phyloP scores from a whole-genome alignment of 2,888 invertebrate genomes.

The Galerucella pusilla region DNA sequence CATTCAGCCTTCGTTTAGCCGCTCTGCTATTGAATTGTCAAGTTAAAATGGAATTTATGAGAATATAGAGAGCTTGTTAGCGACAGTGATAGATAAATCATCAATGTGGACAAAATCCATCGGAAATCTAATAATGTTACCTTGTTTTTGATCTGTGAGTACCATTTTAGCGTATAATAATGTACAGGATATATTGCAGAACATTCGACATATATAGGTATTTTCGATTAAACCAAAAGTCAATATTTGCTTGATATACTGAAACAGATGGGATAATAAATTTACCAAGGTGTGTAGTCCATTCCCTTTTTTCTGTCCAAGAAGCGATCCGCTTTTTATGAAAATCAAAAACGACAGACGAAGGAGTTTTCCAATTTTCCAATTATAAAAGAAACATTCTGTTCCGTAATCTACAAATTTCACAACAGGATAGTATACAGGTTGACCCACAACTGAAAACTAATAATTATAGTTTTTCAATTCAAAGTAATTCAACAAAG shows the following conservation, averaged over 20 bases:
- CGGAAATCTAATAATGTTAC: conserved; percentile 3
- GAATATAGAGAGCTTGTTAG: neutral
- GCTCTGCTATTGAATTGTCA: neutral
- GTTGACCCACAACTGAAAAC: too few relatives aligned
- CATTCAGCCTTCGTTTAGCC: neutral
- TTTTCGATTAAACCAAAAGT: neutral
- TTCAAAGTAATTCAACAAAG: too few relatives aligned
- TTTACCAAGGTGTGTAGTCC: neutral
- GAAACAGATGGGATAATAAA: neutral
- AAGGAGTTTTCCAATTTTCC: neutral
- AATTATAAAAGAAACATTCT: neutral
- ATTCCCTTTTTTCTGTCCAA: neutral
- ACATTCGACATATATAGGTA: neutral
- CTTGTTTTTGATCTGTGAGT: conserved; percentile 6
- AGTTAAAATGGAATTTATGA: neutral
- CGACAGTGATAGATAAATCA: neutral
- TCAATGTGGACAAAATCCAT: neutral
- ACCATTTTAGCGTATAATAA: neutral
- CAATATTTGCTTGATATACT: neutral
- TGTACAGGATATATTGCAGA: neutral
- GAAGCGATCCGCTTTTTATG: neutral
- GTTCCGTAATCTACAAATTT: too few relatives aligned
- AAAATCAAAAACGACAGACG: neutral
- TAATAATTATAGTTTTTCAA: too few relatives aligned
- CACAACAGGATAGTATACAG: too few relatives aligned